Evolutionary conservation across 2,797 vertebrate species (phyloP), one percentile per base, ranked within the genome.

Genomic region (Propithecus perrieri): DNA sequence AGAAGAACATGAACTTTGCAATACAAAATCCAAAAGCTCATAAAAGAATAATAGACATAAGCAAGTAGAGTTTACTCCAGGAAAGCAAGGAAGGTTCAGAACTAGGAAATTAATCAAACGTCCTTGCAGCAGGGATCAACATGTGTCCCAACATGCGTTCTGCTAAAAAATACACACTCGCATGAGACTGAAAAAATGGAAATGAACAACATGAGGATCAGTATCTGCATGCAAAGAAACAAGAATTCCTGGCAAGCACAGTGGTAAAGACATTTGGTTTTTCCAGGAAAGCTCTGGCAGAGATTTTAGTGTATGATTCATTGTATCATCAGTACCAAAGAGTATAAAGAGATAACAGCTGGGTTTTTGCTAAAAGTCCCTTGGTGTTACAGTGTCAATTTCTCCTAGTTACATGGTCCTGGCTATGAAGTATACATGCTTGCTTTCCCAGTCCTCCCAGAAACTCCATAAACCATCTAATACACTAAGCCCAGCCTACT

Each of bases 21-120:
- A 93, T 69, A 79, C 18, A 85, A 85, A 92, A 76, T 43, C 48
- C 17, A 91, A 85, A 7, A 59, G 24, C 24, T 83, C 61, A 87
- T 67, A 74, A 80, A 76, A 86, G 10, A 92, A 61, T 55, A 85
- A 80, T 0, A 86, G 22, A 67, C 18, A 41, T 30, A 33, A 87
- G 33, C 63, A 94, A 69, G 69, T 3, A 67, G 15, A 67, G 35
- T 92, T 87, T 63, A 84, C 48, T 79, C 33, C 4, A 35, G 22
- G 28, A 96, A 92, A 78, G n/a, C 48, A 83, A 80, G 55, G 22
- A 78, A 41, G 28, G 28, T 74, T 92, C 63, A 79, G 63, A 94
- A 81, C 38, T 67, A 71, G 65, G 28, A 87, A 94, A 69, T 61
- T 33, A 83, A 94, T 74, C 86, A 92, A 90, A 94, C 69, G 22